Evolutionary conservation across 2,113 vertebrate species (phyloP), one percentile per base, ranked within the genome.

Genomic region (Salvator merianae): DNA sequence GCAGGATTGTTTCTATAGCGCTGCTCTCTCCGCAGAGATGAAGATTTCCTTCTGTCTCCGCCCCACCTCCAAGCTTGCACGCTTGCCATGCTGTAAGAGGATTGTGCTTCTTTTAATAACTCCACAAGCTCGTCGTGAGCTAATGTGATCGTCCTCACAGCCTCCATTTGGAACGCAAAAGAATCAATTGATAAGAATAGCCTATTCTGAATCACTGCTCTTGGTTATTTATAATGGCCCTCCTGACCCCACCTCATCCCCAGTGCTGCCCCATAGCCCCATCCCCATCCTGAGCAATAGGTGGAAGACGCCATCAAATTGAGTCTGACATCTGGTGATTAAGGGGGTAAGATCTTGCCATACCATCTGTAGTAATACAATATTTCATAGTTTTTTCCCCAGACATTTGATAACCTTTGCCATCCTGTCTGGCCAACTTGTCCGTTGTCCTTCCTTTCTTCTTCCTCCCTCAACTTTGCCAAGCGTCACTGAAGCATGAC

Each of bases 21-120:
- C 68, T 71, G 81, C 86, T 63, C 66, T 55, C 43, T 59, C 18
- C 20, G 2, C 65, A 76, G 78, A 87, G 43, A 34, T 55, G 50
- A 69, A 87, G 91, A 76, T 4, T 88, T 36, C 78, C 3, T 50
- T 92, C 76, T 84, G 68, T 76, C 74, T 3, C 10, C 69, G 53
- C 82, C 50, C 87, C 85, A 38, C 84, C 77, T 71, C 79, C 84
- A 83, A 86, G 77, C 83, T 43, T 36, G 79, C 86, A 73, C 80
- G 59, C 87, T 85, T 78, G 83, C 89, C 26, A 32, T 77, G 83
- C 86, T 85, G 79, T 97, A 97, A 98, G 97, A 96, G 97, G 97
- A 97, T 98, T 97, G 96, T 65, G 66, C 95, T 96, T 95, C 97
- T 95, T 96, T 97, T 96, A 97, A 97, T 97, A 97, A 88, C 96